phyloP scores from a whole-genome alignment of 2,888 invertebrate genomes.

The Leistus spinibarbis region DNA sequence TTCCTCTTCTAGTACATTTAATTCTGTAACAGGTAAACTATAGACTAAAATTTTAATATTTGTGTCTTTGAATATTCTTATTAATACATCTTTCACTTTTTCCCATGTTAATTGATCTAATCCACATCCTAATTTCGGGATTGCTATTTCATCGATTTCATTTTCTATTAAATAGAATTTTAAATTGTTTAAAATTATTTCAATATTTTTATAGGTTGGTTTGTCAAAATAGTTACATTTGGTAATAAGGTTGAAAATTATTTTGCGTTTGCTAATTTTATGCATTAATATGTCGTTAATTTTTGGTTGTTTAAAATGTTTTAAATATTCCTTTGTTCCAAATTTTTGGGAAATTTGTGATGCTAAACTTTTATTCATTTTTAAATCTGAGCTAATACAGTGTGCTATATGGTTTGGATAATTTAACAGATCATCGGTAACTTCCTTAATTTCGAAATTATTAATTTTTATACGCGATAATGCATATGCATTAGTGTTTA shows the following conservation, averaged over 20 bases:
- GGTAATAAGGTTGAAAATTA: too few relatives aligned
- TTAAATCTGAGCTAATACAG: slow-evolving; percentile 5
- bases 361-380: neutral
- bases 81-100: neutral
- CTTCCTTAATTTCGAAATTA: too few relatives aligned
- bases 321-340: neutral
- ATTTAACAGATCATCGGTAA: too few relatives aligned
- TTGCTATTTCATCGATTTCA: slow-evolving; percentile 3
- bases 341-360: neutral
- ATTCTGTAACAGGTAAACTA: neutral
- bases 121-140: slow-evolving; percentile 3
- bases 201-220: neutral
- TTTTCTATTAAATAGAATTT: neutral
- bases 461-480: too few relatives aligned
- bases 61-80: neutral
- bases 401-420: too few relatives aligned
- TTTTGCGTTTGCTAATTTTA: too few relatives aligned
- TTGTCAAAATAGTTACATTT: neutral
- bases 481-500: too few relatives aligned
- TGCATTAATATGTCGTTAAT: too few relatives aligned
- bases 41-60: neutral
- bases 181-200: neutral
- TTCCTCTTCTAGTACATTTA: neutral
- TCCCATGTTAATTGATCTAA: neutral
- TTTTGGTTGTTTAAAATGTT: neutral